phyloP scores from a whole-genome alignment of 2,888 invertebrate species.

The Odontomyia ornata region DNA sequence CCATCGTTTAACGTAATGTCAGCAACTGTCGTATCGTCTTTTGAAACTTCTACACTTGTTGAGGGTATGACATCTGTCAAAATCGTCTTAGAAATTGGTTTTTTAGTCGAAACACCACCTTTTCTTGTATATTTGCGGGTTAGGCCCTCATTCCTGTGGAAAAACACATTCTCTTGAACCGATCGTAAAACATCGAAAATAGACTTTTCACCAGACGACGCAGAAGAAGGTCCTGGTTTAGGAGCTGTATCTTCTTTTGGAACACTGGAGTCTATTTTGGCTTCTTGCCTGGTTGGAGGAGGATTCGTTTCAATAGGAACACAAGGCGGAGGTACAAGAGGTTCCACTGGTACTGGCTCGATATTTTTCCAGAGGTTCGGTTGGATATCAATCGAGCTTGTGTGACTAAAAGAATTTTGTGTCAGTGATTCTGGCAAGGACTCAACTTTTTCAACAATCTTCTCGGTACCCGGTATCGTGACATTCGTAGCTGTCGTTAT shows the following conservation, averaged over 20 bases:
- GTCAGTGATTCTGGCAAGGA: no score
- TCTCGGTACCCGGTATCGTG: no score
- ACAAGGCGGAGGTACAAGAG: no score
- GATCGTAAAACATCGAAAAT: conserved; percentile 22
- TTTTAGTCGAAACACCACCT: background rate
- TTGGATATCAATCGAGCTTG: no score
- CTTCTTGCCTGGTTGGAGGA: background rate
- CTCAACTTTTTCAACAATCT: no score
- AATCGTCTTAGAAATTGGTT: background rate
- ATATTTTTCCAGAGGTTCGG: no score
- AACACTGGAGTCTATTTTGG: background rate
- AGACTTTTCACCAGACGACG: background rate
- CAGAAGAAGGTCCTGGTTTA: background rate
- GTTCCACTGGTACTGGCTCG: no score
- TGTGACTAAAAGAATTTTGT: no score
- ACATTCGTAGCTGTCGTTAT: no score
- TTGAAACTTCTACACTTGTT: background rate
- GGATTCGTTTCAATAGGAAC: no score
- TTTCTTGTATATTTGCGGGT: conserved; percentile 35
- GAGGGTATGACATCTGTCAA: background rate
- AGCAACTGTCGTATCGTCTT: background rate
- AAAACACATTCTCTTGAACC: conserved; percentile 25
- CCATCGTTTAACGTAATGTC: conserved; percentile 30
- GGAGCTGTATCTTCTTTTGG: no score
- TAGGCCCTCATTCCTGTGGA: background rate